Evolutionary conservation across 2,797 vertebrate genomes (phyloP), one percentile per base, ranked within the genome.

Genomic region (Acipenser transmontanus): DNA sequence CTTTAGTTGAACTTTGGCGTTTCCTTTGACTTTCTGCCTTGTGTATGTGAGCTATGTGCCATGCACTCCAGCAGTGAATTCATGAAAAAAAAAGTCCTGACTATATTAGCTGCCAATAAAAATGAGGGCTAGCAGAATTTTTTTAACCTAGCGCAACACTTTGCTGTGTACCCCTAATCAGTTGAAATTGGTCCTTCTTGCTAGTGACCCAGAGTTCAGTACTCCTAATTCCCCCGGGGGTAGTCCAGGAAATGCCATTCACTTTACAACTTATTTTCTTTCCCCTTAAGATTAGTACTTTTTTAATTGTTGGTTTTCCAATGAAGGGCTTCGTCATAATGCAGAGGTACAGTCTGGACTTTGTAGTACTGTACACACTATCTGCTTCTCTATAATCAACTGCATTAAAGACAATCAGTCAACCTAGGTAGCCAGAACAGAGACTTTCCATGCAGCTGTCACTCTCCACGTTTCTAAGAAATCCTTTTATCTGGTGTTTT

Each of bases 1-100:
- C 92, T 94, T 84, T 91, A 81, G 83, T 85, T 95, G 93, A 95
- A 95, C 92, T 91, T 90, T 91, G 86, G 84, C 83, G 85, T 91
- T 93, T 94, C 91, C 91, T 94, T 88, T 91, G 88, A 90, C 92
- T 87, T 82, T 84, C 75, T 84, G 80, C 85, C 82, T 85, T 86
- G 89, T 85, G 88, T 85, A 91, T 90, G 87, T 80, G 85, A 91
- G 89, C 88, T 83, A 84, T 83, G 85, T 71, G 77, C 81, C 78
- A 79, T 74, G 76, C 77, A 74, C 78, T 90, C 86, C 84, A 87
- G 82, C 88, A 82, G 86, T 78, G 87, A 88, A 87, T 85, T 81
- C 70, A 74, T 66, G 70, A 70, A 74, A 79, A 76, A 65, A 62
- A 17, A 50, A 34, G 56, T 60, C n/a, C 49, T 61, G 69, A 78